phyloP scores from a whole-genome alignment of 2,797 vertebrate genomes.

The Peromyscus melanophrys region DNA sequence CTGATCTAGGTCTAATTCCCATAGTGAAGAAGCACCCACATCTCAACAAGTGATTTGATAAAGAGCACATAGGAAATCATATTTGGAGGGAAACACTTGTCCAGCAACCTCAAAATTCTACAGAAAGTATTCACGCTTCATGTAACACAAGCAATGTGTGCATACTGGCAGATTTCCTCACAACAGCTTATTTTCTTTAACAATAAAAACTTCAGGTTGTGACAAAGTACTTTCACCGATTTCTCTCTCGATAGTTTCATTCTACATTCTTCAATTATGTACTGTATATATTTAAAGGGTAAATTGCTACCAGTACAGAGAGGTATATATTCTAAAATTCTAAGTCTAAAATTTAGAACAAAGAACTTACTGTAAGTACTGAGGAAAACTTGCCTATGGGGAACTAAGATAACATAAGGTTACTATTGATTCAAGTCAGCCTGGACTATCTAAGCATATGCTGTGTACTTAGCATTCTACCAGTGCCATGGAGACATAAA shows the following conservation, averaged over 20 bases:
- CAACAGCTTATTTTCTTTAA: slow-evolving; percentile 1
- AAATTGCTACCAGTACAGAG: not conserved
- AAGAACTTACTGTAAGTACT: not conserved
- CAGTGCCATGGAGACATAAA: not conserved
- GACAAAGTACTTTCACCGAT: not conserved
- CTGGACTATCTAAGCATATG: not conserved
- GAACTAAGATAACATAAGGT: not conserved
- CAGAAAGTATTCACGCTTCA: not conserved
- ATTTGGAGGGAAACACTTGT: not conserved
- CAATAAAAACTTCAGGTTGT: not conserved
- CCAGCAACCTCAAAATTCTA: not conserved
- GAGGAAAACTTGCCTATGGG: not conserved
- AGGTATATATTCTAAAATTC: not conserved
- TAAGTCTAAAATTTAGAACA: slow-evolving; percentile 1
- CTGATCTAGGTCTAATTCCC: not conserved
- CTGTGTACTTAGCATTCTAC: not conserved
- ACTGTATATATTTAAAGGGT: not conserved
- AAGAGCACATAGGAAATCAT: not conserved
- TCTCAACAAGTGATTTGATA: not conserved
- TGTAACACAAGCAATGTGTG: not conserved
- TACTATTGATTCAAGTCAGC: not conserved
- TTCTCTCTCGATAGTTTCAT: not conserved
- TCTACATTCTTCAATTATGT: not conserved
- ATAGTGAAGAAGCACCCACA: not conserved
- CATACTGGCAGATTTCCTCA: not conserved